Evolutionary conservation across 1,140 invertebrate genomes (phyloP).

Genomic region (Lepidotrigona ventralis): DNA sequence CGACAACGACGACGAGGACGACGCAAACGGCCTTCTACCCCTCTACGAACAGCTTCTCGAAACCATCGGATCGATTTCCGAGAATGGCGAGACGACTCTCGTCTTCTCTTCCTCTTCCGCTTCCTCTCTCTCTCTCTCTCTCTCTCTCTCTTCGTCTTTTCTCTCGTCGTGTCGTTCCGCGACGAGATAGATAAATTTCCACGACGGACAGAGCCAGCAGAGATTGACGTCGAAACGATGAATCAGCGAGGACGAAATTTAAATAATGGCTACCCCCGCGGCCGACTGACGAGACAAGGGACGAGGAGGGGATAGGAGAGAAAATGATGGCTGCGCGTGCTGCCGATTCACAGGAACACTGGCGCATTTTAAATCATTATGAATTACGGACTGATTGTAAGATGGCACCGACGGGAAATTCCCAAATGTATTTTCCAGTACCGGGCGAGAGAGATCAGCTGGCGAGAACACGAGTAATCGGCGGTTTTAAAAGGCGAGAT

Average conservation of each 20-base stretch:
- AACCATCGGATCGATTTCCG: slow-evolving; percentile 28
- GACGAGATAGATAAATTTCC: slow-evolving; percentile 42
- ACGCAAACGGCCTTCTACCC: too few species aligned
- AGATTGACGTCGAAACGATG: slow-evolving; percentile 52
- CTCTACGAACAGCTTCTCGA: slow-evolving; percentile 9
- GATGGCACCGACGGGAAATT: not conserved
- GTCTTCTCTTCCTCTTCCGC: not conserved
- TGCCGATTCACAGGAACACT: not conserved
- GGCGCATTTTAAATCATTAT: slow-evolving; percentile 30
- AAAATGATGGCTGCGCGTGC: slow-evolving; percentile 8
- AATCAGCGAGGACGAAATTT: slow-evolving; percentile 50
- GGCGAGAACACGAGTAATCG: not conserved
- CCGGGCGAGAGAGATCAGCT: too few species aligned
- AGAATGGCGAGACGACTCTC: not conserved
- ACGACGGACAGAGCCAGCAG: slow-evolving; percentile 8
- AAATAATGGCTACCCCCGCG: slow-evolving; percentile 38
- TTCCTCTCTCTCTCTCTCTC: too few species aligned
- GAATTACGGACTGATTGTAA: slow-evolving; percentile 16
- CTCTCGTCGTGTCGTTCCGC: not conserved
- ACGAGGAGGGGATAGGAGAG: not conserved
- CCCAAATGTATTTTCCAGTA: not conserved
- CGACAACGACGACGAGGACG: not conserved
- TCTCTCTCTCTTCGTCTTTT: too few species aligned
- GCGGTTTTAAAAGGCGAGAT: not conserved
- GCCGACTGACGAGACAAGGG: slow-evolving; percentile 18